Base-by-base conservation (phyloP, 2,888 invertebrate genomes). In the Spodoptera picta region DNA sequence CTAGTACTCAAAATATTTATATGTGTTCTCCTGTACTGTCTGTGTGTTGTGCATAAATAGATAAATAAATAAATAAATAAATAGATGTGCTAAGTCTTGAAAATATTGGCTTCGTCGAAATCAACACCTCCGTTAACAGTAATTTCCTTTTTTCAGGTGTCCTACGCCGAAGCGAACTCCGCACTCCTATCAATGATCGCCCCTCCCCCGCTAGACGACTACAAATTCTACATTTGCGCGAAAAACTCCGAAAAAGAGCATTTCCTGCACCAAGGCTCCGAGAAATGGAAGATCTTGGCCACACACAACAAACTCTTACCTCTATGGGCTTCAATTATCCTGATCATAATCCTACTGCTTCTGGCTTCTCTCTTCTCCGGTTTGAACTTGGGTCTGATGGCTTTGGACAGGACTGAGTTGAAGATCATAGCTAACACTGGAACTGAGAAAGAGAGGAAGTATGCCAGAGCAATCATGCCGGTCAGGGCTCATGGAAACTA, bases 351-450 rank as follows among this genome's bases (percentile, higher is more conserved):
- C 0, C 97, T 99, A 50, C 95, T 99, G 24, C 91, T 96, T 76
- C 96, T 99, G 80, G 99, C 99, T 0, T 98, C 99, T 0, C 95
- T 99, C 0, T 99, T 99, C 93, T 99, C 99, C 65, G 99, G 99
- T 1, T 95, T 99, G 9, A 99, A 99, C 90, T 95, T 99, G 54
- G 98, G 99, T 49, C 95, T 99, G 12, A 99, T 99, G 99, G 97
- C 99, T 0, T 91, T 99, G 82, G 99, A 99, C 86, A 96, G 98
- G 81, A 99, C 99, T 0, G 99, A 99, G 87, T 89, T 99, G 85
- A 98, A 98, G 95, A 98, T 99, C 81, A 96, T 99, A 59, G 97
- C 97, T 70, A 98, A 98, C 86, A 99, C 98, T 31, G 99, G 99
- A 0, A 97, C 98, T 0, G 97, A 97, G 42, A 94, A 96, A 70